Evolutionary conservation across 2,888 invertebrate species (phyloP).

Genomic region (Pycnomerus fuliginosus): DNA sequence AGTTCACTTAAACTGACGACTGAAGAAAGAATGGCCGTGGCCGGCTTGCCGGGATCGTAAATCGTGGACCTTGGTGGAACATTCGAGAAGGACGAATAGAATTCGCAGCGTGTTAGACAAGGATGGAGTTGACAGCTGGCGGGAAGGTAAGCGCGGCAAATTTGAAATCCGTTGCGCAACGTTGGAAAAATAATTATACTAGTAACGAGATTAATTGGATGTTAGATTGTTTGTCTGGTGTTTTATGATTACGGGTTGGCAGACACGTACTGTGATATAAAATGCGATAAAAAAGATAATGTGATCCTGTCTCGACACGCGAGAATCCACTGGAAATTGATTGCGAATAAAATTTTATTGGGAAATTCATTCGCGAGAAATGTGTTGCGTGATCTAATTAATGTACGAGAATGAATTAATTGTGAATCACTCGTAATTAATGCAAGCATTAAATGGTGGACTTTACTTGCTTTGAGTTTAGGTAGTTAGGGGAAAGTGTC

Average conservation of each 20-base stretch:
- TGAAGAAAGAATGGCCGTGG: conserved; percentile 7
- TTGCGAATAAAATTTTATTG: no score
- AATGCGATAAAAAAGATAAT: background rate
- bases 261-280: background rate
- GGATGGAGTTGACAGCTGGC: background rate
- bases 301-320: background rate
- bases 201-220: background rate
- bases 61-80: conserved; percentile 1
- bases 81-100: background rate
- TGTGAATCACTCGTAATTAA: no score
- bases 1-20: conserved; percentile 3
- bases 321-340: no score
- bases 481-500: no score
- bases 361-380: no score
- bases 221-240: background rate
- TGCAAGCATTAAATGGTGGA: no score
- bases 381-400: no score
- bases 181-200: no score
- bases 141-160: background rate
- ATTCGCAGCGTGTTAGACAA: background rate
- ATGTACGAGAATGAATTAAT: no score
- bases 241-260: background rate
- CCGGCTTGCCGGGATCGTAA: conserved; percentile 3
- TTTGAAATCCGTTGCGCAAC: background rate
- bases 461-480: no score